phyloP scores from a whole-genome alignment of 1,140 invertebrate genomes.

The Ditylenchus dipsaci region DNA sequence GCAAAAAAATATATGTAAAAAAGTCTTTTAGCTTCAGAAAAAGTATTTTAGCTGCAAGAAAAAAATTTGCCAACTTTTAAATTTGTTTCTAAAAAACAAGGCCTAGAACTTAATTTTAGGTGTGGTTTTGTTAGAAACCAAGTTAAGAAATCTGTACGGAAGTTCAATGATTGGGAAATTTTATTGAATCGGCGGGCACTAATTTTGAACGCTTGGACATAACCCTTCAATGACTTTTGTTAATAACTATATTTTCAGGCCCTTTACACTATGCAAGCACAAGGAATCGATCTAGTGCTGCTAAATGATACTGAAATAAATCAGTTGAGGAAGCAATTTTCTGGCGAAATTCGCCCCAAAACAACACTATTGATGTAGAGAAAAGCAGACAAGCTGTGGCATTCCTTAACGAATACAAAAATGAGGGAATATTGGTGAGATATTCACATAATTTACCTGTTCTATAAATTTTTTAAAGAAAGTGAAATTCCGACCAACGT shows the following conservation, averaged over 20 bases:
- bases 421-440: constrained; percentile 19
- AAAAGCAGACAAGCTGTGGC: constrained; percentile 39
- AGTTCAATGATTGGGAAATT: too few species aligned
- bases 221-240: too few species aligned
- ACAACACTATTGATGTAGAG: constrained; percentile 19
- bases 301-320: background rate
- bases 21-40: too few species aligned
- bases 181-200: too few species aligned
- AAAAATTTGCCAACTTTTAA: too few species aligned
- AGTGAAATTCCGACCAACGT: constrained; percentile 53
- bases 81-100: too few species aligned
- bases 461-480: constrained; percentile 35
- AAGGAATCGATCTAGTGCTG: constrained; percentile 42
- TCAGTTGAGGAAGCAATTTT: constrained; percentile 7
- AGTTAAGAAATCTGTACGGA: too few species aligned
- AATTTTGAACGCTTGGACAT: too few species aligned
- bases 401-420: constrained; percentile 49
- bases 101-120: too few species aligned
- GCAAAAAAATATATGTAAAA: too few species aligned
- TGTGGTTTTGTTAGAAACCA: too few species aligned
- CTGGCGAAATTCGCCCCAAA: background rate
- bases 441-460: constrained; percentile 3
- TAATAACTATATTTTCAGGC: constrained; percentile 33
- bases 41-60: too few species aligned
- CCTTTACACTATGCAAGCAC: constrained; percentile 52